A percentile compares a stretch with the other conserved stretches of the same genome.
Evolutionary conservation across 2,888 invertebrate genomes (phyloP).

Genomic region (Chouioia cunea): DNA sequence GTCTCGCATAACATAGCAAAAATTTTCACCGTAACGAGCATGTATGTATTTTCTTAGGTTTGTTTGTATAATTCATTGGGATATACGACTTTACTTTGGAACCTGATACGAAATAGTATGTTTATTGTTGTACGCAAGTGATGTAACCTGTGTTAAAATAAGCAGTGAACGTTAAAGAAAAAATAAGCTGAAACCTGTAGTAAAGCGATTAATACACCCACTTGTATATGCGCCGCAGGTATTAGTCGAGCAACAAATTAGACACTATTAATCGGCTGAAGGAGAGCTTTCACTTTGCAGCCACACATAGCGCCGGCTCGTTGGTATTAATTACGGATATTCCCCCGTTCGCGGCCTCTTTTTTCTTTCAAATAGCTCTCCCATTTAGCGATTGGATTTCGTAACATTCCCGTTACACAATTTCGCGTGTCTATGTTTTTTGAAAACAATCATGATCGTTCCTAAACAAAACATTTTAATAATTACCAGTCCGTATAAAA

Average conservation of each 20-base stretch:
- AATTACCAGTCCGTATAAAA: too few species aligned
- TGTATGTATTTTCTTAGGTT: too few species aligned
- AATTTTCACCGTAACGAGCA: too few species aligned
- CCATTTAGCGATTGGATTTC: constrained; percentile 47
- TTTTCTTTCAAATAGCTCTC: constrained; percentile 33
- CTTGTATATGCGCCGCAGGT: background rate
- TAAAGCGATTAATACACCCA: constrained; percentile 22
- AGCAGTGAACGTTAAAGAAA: too few species aligned
- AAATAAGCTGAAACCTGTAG: constrained; percentile 7
- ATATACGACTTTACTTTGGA: too few species aligned
- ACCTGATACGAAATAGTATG: too few species aligned
- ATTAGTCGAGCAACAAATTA: constrained; percentile 34
- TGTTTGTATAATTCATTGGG: background rate
- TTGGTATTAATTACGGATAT: constrained; percentile 51
- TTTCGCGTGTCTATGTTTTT: too few species aligned
- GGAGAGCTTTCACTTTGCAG: constrained; percentile 32
- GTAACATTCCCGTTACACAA: background rate
- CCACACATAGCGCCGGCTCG: constrained; percentile 26
- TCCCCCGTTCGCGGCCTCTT: constrained; percentile 31
- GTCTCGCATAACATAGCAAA: too few species aligned
- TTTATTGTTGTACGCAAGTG: too few species aligned
- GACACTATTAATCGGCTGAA: constrained; percentile 29
- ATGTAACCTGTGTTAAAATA: too few species aligned
- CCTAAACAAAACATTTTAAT: too few species aligned
- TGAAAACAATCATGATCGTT: too few species aligned